Evolutionary conservation across 2,113 vertebrate genomes (phyloP).

Genomic region (Dromas ardeola): DNA sequence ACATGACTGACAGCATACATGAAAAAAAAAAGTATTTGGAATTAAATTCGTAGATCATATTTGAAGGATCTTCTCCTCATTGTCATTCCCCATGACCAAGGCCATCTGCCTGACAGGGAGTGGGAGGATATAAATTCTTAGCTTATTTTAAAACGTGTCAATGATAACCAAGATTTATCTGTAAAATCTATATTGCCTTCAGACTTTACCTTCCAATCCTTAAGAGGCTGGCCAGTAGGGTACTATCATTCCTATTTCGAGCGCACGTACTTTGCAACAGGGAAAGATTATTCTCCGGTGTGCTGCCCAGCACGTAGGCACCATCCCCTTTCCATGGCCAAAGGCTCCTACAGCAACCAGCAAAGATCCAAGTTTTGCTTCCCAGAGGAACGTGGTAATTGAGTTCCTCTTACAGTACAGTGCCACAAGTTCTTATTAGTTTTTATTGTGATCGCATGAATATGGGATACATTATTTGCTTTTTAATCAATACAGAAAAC

Average conservation of each 20-base stretch:
- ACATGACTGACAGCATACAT: not conserved
- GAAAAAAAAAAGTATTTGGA: not conserved
- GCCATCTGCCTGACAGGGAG: slow-evolving; percentile 32
- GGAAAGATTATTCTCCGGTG: accelerated
- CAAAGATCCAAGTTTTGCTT: accelerated
- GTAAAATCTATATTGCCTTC: not conserved
- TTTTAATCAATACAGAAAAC: accelerated
- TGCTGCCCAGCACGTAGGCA: not conserved
- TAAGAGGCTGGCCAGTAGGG: not conserved
- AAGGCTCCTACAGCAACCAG: not conserved
- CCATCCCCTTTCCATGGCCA: not conserved
- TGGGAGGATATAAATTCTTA: slow-evolving; percentile 22
- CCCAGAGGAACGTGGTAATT: accelerated
- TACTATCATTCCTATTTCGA: not conserved
- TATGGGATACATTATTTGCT: not conserved
- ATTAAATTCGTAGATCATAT: not conserved
- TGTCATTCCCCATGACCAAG: slow-evolving; percentile 22
- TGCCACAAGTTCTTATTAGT: not conserved
- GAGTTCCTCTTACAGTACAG: not conserved
- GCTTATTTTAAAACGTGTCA: slow-evolving; percentile 11
- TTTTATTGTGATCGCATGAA: not conserved
- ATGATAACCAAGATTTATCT: not conserved
- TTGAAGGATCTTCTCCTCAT: slow-evolving; percentile 20
- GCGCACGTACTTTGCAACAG: not conserved
- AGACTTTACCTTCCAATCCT: not conserved